These are phyloP conservation scores for Vombatus ursinus DNA, from an alignment of 2,113 vertebrate species.

Conservation along the genomic window DNA sequence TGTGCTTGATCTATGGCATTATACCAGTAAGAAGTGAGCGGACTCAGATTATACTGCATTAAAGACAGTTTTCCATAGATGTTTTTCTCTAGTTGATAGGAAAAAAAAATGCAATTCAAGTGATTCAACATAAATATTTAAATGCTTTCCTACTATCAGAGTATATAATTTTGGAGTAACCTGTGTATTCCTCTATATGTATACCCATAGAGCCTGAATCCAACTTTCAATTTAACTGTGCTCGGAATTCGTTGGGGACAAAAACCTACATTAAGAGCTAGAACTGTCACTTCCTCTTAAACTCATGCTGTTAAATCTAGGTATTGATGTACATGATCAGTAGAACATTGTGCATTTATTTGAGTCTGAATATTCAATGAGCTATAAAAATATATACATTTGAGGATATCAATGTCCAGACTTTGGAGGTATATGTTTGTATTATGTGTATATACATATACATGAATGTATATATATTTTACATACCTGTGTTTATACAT, in stretches of 20 bases:
- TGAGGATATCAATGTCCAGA: background rate
- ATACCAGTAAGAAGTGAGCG: constrained; percentile 49
- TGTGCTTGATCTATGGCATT: constrained; percentile 14
- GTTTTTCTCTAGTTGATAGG: constrained; percentile 25
- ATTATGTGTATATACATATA: background rate
- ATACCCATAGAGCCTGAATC: constrained; percentile 30
- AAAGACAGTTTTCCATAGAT: background rate
- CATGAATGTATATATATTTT: fast-evolving
- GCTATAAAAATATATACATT: background rate
- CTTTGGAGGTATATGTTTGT: background rate
- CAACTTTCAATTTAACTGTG: constrained; percentile 5
- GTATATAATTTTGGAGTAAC: constrained; percentile 28
- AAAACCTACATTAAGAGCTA: background rate
- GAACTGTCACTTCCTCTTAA: background rate
- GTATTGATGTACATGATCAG: background rate
- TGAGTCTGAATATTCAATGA: constrained; percentile 38
- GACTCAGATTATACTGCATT: background rate
- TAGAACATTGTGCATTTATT: constrained; percentile 29
- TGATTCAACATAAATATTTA: background rate
- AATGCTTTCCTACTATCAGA: constrained; percentile 42
- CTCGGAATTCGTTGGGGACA: background rate
- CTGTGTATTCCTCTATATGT: background rate
- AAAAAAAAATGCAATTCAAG: background rate
- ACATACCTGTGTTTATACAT: background rate
- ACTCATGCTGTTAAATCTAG: fast-evolving